A percentile compares a stretch with the other conserved stretches of the same genome.
These are phyloP conservation scores for Amiota communis DNA, from an alignment of 2,888 invertebrate species.

Conservation along the genomic window DNA sequence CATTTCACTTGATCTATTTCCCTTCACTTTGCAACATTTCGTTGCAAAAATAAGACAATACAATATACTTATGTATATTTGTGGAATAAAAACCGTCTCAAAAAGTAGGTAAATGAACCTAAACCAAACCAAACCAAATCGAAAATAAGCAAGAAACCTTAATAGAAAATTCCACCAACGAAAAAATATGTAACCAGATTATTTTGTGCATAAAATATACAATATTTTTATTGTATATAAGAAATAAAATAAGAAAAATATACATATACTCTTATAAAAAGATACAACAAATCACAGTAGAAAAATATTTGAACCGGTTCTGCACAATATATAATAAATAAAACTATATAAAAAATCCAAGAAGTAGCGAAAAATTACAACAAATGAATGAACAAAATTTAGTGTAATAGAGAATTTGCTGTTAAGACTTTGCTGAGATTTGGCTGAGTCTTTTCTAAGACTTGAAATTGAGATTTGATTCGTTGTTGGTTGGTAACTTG, in stretches of 20 bases:
- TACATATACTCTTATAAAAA: neutral
- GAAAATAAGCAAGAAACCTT: neutral
- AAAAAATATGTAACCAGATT: slow-evolving; percentile 26
- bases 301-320: slow-evolving; percentile 61
- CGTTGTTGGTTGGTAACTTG: slow-evolving; percentile 41
- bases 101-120: slow-evolving; percentile 10
- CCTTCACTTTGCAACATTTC: slow-evolving; percentile 12
- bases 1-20: neutral
- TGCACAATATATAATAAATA: slow-evolving; percentile 30
- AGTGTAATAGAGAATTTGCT: slow-evolving; percentile 32
- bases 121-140: slow-evolving; percentile 13
- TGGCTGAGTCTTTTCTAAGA: neutral
- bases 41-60: too few relatives aligned
- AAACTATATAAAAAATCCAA: slow-evolving; percentile 40
- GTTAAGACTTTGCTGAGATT: slow-evolving; percentile 16
- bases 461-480: neutral
- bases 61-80: too few relatives aligned
- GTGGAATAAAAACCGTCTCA: neutral
- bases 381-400: slow-evolving; percentile 23
- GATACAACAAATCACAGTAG: slow-evolving; percentile 50
- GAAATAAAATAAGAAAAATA: neutral
- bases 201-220: slow-evolving; percentile 25
- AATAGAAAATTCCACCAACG: neutral
- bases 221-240: slow-evolving; percentile 7
- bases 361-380: slow-evolving; percentile 44